phyloP scores from a whole-genome alignment of 92 coral and sea anemone genomes.

The Meandrina meandrites region DNA sequence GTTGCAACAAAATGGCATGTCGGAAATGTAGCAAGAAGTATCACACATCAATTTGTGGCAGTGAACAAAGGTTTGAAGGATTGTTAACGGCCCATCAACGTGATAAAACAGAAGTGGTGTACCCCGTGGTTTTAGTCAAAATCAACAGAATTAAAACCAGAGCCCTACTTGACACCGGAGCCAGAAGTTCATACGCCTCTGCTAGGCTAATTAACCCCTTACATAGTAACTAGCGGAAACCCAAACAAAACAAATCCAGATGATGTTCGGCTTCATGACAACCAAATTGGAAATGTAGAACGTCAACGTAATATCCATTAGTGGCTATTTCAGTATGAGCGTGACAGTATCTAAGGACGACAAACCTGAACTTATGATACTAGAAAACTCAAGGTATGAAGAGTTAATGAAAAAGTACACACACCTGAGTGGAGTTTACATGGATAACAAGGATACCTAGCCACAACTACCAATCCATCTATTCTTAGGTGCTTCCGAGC shows the following conservation, averaged over 20 bases:
- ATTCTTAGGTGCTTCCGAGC: slow-evolving; percentile 47
- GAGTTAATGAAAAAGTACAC: slow-evolving; percentile 20
- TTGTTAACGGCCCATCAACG: slow-evolving; percentile 30
- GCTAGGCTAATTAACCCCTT: slow-evolving; percentile 37
- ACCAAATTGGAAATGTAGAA: slow-evolving; percentile 18
- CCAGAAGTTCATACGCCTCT: slow-evolving; percentile 62
- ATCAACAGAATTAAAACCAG: slow-evolving; percentile 44
- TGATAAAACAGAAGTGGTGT: slow-evolving; percentile 34
- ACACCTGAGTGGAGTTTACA: slow-evolving; percentile 44
- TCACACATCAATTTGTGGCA: slow-evolving; percentile 62
- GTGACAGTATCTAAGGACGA: no score
- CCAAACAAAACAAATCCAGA: slow-evolving; percentile 42
- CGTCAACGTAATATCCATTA: slow-evolving; percentile 35
- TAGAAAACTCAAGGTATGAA: slow-evolving; percentile 57
- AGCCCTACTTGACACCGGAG: slow-evolving; percentile 58
- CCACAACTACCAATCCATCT: slow-evolving; percentile 48
- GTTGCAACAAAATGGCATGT: slow-evolving; percentile 49
- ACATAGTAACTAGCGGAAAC: slow-evolving; percentile 32
- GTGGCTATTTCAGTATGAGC: no score
- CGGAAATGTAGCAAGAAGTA: slow-evolving; percentile 45
- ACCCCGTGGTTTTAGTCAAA: slow-evolving; percentile 44
- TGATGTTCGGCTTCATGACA: slow-evolving; percentile 58
- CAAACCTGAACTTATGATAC: slow-evolving; percentile 46
- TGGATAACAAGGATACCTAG: slow-evolving; percentile 45
- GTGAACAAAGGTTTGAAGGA: background rate